Evolutionary conservation across 64 coral and sea anemone genomes (phyloP), one percentile per base, ranked within the genome.

Genomic region (Montipora capricornis): DNA sequence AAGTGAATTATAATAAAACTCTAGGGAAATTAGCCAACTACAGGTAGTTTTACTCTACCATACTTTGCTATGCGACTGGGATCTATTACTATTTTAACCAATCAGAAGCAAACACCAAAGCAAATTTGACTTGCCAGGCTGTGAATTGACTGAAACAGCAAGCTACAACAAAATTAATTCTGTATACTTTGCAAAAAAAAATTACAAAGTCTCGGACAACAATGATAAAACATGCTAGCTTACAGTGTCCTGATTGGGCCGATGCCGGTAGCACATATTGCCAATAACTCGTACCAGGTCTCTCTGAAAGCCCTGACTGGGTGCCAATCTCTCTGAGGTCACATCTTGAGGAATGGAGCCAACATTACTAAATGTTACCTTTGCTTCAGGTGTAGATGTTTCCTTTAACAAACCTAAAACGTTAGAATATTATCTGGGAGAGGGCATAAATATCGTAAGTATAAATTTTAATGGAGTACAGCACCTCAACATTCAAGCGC

Each of bases 241-340:
- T 82, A 93, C 97, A 77, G 88, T 89, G 62, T 99, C 92, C 78
- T 99, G 97, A 74, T 99, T 99, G 9, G 13, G 5, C 5, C 62
- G 44, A 80, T 99, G 92, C 77, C 80, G 77, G 79, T 92, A 99
- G 75, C 97, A 90, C 97, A 96, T 95, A 80, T 99, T 99, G 4
- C 91, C 97, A 83, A 96, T 85, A 76, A 99, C 89, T 75, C 89
- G 95, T 75, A 99, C 89, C 19, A 99, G 76, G 55, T 95, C 86
- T 84, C 95, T 86, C 68, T 99, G 95, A 87, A 99, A 99, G 4
- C 97, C 97, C 55, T 97, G 92, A 73, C 83, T 97, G 5, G 95
- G 95, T 29, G 83, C 94, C 11, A 97, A 20, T 66, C 88, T 79
- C 55, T 83, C 95, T 12, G 83, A 97, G 79, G 94, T 88, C 20